A percentile compares a stretch with the other conserved stretches of the same genome.
Conservation (phyloP, 2,113 vertebrate species). For the Rana temporaria region DNA sequence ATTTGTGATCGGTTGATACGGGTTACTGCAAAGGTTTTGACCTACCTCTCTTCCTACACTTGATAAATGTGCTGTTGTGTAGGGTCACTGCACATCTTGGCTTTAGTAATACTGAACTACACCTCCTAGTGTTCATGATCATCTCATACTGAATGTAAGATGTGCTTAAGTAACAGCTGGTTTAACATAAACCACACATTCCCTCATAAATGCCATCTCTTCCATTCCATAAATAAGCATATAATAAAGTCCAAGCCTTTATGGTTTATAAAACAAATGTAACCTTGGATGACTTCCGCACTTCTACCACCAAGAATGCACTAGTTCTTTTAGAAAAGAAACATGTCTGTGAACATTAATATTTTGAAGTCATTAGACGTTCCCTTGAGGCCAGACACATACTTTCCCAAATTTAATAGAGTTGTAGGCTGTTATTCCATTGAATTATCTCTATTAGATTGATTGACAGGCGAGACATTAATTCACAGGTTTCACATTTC, state of each 20-base stretch:
- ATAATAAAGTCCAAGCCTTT: not conserved
- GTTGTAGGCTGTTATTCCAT: slow-evolving; percentile 25
- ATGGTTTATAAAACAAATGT: slow-evolving; percentile 1
- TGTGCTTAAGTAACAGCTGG: too few species aligned
- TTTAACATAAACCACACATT: too few species aligned
- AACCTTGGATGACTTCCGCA: slow-evolving; percentile 4
- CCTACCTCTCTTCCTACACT: too few species aligned
- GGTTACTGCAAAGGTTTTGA: too few species aligned
- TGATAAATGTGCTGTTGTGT: too few species aligned
- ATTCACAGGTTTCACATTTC: slow-evolving; percentile 31
- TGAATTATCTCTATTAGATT: slow-evolving; percentile 32
- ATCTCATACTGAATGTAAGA: too few species aligned
- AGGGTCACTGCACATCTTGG: too few species aligned
- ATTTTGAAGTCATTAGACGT: slow-evolving; percentile 27
- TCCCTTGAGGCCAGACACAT: slow-evolving; percentile 25
- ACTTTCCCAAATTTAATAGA: slow-evolving; percentile 43
- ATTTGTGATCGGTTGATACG: too few species aligned
- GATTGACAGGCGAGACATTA: slow-evolving; percentile 35
- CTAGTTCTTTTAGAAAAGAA: slow-evolving; percentile 1
- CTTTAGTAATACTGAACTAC: too few species aligned
- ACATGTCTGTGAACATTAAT: slow-evolving; percentile 19
- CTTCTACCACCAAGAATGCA: slow-evolving; percentile 13
- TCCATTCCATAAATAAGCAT: not conserved
- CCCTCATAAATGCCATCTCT: too few species aligned
- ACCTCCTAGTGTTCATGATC: too few species aligned